Base-by-base conservation (phyloP, 2,113 vertebrate genomes). In the Irena cyanogastra region DNA sequence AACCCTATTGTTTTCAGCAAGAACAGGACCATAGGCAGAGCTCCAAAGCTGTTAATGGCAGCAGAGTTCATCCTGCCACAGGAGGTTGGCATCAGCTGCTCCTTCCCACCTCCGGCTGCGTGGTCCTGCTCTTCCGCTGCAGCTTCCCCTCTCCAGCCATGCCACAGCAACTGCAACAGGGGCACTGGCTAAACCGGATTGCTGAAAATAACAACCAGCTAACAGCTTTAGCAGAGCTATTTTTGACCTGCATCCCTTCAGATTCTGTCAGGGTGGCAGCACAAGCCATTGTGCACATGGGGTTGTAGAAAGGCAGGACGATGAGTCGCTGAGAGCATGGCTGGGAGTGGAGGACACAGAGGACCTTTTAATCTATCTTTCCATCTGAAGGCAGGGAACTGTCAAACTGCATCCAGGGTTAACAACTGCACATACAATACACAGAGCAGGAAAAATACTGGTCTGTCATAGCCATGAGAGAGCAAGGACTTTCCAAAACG, bases 91-190 rank as follows among this genome's bases (percentile, higher is more conserved):
- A 60, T 31, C 93, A 71, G 56, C 87, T 92, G 31, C 86, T 70
- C 54, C 65, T 22, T 49, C 83, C 88, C 89, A 44, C 93, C 92
- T 56, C 89, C 60, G 28, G 28, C 50, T 83, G 95, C 39, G 64
- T 90, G 92, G 83, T 83, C 54, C 89, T 7, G 30, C 47, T 44
- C 76, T 96, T 97, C 95, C 83, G 39, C 71, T 9, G 35, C 64
- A 7, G 57, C 50, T 52, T 50, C 39, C 37, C 28, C 6, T 31
- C 70, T n/a, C 54, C 82, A 42, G 77, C 50, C 60, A 17, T 49
- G 59, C 57, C 79, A 11, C 63, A 83, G 7, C 90, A 96, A 54
- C 92, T 92, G 92, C 52, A 69, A 68, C 83, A 63, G 85, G 90
- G 68, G 92, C 63, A 21, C 22, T 16, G 45, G 5, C 7, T 5